Evolutionary conservation across 2,113 vertebrate genomes (phyloP).

Genomic region (Setophaga kirtlandii): DNA sequence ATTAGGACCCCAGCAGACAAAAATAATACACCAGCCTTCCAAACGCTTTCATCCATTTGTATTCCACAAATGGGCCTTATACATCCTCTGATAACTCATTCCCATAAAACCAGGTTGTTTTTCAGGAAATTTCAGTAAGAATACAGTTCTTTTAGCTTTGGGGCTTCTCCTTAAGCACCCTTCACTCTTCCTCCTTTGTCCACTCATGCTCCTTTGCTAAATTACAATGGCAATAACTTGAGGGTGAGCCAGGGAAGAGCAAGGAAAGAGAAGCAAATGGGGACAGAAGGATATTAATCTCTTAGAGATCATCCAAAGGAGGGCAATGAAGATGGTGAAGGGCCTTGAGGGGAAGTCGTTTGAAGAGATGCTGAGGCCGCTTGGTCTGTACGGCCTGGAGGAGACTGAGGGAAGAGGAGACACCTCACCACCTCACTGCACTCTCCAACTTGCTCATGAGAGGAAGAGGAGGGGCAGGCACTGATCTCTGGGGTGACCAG

Average conservation of each 20-base stretch:
- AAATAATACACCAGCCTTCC: background rate
- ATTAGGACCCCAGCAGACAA: background rate
- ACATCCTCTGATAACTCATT: rapidly evolving
- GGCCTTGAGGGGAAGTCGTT: background rate
- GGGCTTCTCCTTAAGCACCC: background rate
- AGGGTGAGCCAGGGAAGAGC: background rate
- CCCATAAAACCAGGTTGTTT: background rate
- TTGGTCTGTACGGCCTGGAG: background rate
- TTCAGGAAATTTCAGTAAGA: background rate
- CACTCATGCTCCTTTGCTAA: background rate
- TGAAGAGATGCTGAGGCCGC: background rate
- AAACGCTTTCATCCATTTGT: background rate
- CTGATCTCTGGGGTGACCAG: background rate
- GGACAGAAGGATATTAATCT: background rate
- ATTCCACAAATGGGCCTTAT: rapidly evolving
- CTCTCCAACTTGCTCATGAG: rapidly evolving
- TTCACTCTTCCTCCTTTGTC: background rate
- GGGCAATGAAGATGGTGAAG: background rate
- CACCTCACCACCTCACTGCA: background rate
- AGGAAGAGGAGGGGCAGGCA: background rate
- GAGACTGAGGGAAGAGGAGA: background rate
- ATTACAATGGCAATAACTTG: background rate
- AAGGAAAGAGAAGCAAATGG: background rate
- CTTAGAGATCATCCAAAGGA: background rate
- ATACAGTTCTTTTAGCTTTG: background rate